Base-by-base conservation (phyloP, 2,113 vertebrate genomes). In the Argyrosomus japonicus region DNA sequence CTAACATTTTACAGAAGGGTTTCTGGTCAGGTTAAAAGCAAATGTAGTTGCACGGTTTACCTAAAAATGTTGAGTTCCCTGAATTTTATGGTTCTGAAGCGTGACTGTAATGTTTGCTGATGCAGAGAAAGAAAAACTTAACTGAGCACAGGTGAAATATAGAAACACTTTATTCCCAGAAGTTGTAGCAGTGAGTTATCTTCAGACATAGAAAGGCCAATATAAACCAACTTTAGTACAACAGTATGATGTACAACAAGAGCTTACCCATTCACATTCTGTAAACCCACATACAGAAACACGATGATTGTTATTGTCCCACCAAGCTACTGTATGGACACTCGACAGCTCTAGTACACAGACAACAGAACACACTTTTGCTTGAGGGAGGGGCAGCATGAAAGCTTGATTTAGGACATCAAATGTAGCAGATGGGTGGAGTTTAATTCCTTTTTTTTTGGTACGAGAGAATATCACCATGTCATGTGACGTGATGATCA, bases 81-180 rank as follows among this genome's bases (percentile, higher is more conserved):
- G 47, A 48, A 51, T 18, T 51, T 36, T 7, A 36, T 36, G 6
- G 32, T 36, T 36, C 32, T 36, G 6, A 36, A 36, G 36, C 1
- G n/a, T 50, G 4, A 14, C 1, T 40, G n/a, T 40, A 5, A 71
- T 12, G 19, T 62, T 75, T 23, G 19, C 19, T 56, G 43, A 74
- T 15, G 43, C 6, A 47, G 11, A 25, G 1, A 21, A 0, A 43
- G 4, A 64, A 54, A 72, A 79, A 62, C 2, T 50, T 36, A 6
- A 63, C 1, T 2, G 12, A 73, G 43, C 23, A 80, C 18, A 69
- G 19, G 13, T 91, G 85, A 93, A 94, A 94, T 93, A 94, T 92
- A 95, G 88, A 93, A 94, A 95, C 84, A 94, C 88, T 96, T 95
- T 95, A 95, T 93, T 94, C 79, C 83, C 86, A 93, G 87, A 93